These are phyloP conservation scores for Cnemophilus loriae DNA, from an alignment of 2,113 vertebrate genomes.

Conservation along the genomic window DNA sequence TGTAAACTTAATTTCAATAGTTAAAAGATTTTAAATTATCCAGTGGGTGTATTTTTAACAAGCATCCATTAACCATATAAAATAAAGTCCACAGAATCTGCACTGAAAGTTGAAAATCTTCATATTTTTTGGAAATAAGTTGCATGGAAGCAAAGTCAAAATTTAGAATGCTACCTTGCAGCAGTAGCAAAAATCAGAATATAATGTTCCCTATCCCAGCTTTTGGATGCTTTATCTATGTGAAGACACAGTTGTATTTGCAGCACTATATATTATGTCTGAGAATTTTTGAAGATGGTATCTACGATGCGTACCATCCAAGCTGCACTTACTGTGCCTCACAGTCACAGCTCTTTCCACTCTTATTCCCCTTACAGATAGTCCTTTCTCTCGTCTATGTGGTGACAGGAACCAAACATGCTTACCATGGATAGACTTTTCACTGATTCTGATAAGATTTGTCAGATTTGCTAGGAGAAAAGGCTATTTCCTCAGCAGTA, in stretches of 20 bases:
- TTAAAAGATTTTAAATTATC: neutral
- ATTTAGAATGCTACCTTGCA: neutral
- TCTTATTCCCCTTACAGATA: neutral
- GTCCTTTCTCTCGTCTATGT: neutral
- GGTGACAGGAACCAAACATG: neutral
- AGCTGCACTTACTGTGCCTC: neutral
- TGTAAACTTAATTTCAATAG: neutral
- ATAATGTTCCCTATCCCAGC: neutral
- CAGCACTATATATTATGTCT: neutral
- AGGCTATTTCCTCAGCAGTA: neutral
- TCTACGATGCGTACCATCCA: neutral
- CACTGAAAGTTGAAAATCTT: neutral
- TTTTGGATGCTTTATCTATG: neutral
- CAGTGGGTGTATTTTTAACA: neutral
- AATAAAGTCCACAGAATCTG: neutral
- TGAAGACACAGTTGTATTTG: neutral
- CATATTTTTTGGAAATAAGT: neutral
- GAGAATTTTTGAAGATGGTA: neutral
- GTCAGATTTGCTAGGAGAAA: neutral
- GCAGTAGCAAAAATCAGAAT: neutral
- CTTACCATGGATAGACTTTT: neutral
- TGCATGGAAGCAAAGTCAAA: neutral
- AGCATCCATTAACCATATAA: neutral
- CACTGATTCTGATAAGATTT: constrained; percentile 8
- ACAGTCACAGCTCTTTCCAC: neutral